Evolutionary conservation across 2,797 vertebrate species (phyloP).

Genomic region (Pagetopsis macropterus): DNA sequence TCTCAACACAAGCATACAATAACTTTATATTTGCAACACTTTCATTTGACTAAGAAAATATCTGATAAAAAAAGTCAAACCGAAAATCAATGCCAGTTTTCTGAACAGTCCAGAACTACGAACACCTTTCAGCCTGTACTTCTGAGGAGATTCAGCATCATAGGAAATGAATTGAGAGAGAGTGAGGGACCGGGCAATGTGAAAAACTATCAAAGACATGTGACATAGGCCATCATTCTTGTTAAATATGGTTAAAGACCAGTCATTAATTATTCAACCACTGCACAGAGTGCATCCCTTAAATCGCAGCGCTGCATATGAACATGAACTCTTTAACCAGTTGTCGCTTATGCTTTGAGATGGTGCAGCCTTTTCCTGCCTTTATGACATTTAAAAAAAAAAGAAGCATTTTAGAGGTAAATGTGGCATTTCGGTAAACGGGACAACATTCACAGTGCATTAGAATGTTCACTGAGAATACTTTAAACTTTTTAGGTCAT

Average conservation of each 20-base stretch:
- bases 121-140: background rate
- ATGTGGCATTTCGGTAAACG: background rate
- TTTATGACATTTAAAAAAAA: background rate
- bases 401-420: background rate
- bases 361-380: background rate
- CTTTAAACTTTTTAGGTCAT: background rate
- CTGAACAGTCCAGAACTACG: background rate
- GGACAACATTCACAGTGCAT: background rate
- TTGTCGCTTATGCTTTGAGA: conserved; percentile 1
- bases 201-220: conserved; percentile 40
- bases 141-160: background rate
- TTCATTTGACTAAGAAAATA: background rate
- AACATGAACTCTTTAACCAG: conserved; percentile 11
- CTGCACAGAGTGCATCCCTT: conserved; percentile 31
- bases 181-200: conserved; percentile 12
- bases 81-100: background rate
- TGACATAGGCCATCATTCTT: conserved; percentile 28
- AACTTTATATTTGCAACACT: background rate
- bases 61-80: background rate
- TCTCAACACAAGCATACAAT: background rate
- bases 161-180: background rate
- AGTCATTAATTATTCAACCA: conserved; percentile 68
- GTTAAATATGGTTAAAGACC: conserved; percentile 77
- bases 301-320: conserved; percentile 8
- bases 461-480: background rate